Conservation (phyloP, 2,888 invertebrate species). For the Chouioia cunea region DNA sequence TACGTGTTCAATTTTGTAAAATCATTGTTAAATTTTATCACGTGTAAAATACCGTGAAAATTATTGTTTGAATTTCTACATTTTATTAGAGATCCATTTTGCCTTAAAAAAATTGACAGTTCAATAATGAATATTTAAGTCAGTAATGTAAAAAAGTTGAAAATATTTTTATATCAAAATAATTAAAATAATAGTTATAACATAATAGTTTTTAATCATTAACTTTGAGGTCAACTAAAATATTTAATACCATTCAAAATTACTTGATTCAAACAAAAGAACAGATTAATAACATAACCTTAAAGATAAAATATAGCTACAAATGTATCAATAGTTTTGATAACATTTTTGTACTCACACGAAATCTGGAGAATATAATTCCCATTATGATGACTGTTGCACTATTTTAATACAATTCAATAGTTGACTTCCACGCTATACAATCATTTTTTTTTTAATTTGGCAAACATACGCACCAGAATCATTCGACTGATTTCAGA, state of each 20-base stretch:
- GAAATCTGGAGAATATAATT: conserved; percentile 62
- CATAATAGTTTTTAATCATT: background rate
- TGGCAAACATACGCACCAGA: conserved; percentile 41
- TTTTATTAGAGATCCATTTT: too few relatives aligned
- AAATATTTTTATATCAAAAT: background rate
- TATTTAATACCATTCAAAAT: conserved; percentile 30
- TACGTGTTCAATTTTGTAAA: conserved; percentile 52
- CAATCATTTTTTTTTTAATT: conserved; percentile 47
- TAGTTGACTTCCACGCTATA: conserved; percentile 2
- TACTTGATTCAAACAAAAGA: conserved; percentile 19
- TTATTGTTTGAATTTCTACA: too few relatives aligned
- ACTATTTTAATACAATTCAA: background rate
- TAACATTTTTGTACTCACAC: conserved; percentile 55
- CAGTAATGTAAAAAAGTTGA: background rate
- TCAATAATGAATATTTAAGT: too few relatives aligned
- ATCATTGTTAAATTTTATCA: conserved; percentile 48
- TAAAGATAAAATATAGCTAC: conserved; percentile 8
- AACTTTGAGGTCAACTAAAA: conserved; percentile 9
- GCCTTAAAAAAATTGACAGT: too few relatives aligned
- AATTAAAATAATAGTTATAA: conserved; percentile 1
- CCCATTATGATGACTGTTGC: conserved; percentile 54
- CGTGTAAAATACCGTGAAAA: too few relatives aligned
- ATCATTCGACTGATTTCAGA: conserved; percentile 25
- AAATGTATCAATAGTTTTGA: conserved; percentile 3
- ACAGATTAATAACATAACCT: conserved; percentile 32